Evolutionary conservation across 2,888 invertebrate genomes (phyloP).

Genomic region (Watsonalla cultraria): DNA sequence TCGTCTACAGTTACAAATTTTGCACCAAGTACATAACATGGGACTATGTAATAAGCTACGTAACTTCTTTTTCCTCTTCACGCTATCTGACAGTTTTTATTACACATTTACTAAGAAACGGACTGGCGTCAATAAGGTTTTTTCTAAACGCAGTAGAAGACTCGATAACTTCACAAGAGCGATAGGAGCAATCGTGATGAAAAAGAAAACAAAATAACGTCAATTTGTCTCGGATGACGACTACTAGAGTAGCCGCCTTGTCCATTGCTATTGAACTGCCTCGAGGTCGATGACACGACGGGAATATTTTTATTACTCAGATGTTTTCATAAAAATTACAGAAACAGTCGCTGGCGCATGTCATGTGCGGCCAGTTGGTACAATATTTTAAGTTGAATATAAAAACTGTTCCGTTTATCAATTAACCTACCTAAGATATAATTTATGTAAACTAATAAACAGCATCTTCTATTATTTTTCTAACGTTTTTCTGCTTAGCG

Average conservation of each 20-base stretch:
- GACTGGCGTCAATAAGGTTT: slow-evolving; percentile 20
- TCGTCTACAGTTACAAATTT: slow-evolving; percentile 11
- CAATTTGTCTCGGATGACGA: slow-evolving; percentile 65
- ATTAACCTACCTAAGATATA: neutral
- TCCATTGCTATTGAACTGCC: slow-evolving; percentile 48
- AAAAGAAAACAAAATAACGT: slow-evolving; percentile 44
- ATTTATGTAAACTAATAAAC: neutral
- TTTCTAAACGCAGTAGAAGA: slow-evolving; percentile 13
- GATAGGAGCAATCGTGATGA: slow-evolving; percentile 40
- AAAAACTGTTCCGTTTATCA: neutral
- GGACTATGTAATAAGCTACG: slow-evolving; percentile 8
- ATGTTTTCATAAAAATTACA: slow-evolving; percentile 16
- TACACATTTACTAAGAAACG: slow-evolving; percentile 9
- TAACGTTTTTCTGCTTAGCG: too few species aligned
- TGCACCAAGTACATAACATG: neutral
- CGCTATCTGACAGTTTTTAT: neutral
- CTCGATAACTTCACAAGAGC: slow-evolving; percentile 15
- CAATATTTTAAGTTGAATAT: slow-evolving; percentile 13
- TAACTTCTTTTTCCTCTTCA: neutral
- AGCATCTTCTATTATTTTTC: neutral
- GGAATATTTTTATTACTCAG: slow-evolving; percentile 27
- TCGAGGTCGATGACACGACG: slow-evolving; percentile 57
- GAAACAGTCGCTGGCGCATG: slow-evolving; percentile 7
- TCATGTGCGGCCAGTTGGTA: slow-evolving; percentile 3
- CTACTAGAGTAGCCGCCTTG: slow-evolving; percentile 42